Evolutionary conservation across 1,140 invertebrate species (phyloP).

Genomic region (Drosophila biarmipes): DNA sequence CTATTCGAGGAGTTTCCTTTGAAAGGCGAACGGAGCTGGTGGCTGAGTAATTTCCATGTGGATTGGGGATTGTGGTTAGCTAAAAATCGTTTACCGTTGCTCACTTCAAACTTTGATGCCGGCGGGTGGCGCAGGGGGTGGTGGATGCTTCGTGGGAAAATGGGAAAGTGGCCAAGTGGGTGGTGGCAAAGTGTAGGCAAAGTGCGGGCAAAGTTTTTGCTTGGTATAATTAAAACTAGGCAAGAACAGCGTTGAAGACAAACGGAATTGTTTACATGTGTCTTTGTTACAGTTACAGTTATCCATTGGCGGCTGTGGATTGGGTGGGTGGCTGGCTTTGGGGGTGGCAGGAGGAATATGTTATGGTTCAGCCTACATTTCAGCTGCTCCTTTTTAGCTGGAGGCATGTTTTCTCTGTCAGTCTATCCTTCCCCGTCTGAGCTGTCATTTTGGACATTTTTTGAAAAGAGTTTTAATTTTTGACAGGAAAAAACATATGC

Average conservation of each 20-base stretch:
- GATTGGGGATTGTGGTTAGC: slow-evolving; percentile 30
- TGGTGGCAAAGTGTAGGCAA: slow-evolving; percentile 1
- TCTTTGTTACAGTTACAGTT: slow-evolving; percentile 74
- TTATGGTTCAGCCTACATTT: slow-evolving; percentile 34
- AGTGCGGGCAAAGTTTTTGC: slow-evolving; percentile 67
- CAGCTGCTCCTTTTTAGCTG: slow-evolving; percentile 28
- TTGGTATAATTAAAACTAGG: slow-evolving; percentile 79
- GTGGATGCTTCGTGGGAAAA: not conserved
- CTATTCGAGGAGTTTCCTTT: not conserved
- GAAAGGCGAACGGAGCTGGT: not conserved
- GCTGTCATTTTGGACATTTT: slow-evolving; percentile 5
- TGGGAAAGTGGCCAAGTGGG: not conserved
- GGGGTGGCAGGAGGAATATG: not conserved
- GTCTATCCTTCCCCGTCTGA: slow-evolving; percentile 5
- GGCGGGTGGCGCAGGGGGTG: not conserved
- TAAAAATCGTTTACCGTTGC: slow-evolving; percentile 52
- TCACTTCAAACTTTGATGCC: slow-evolving; percentile 37
- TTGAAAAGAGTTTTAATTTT: not conserved
- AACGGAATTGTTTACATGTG: slow-evolving; percentile 81
- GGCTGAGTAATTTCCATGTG: slow-evolving; percentile 24
- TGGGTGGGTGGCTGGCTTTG: not conserved
- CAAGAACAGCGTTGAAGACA: slow-evolving; percentile 44
- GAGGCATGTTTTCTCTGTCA: slow-evolving; percentile 14
- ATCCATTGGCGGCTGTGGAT: slow-evolving; percentile 59
- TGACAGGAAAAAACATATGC: no score